phyloP scores from a whole-genome alignment of 2,113 vertebrate species.

The Pionites leucogaster region DNA sequence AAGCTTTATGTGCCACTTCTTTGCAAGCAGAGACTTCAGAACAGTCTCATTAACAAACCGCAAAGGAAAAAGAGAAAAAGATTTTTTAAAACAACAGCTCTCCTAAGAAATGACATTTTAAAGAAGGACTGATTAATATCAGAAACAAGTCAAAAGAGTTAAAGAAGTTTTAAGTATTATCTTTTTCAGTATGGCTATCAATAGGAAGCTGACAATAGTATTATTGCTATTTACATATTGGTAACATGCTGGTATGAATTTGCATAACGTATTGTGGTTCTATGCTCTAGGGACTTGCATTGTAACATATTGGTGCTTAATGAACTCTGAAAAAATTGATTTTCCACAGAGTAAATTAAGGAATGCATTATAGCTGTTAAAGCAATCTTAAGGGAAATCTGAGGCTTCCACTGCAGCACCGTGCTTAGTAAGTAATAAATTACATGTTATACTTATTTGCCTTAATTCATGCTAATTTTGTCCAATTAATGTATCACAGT shows the following conservation, averaged over 20 bases:
- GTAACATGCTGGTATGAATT: constrained; percentile 88
- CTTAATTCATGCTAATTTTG: constrained; percentile 99
- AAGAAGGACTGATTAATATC: background rate
- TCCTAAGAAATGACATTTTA: constrained; percentile 4
- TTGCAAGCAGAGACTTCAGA: constrained; percentile 28
- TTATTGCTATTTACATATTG: constrained; percentile 98
- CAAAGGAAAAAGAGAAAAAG: constrained; percentile 15
- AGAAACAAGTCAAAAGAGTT: constrained; percentile 41
- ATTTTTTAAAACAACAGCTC: background rate
- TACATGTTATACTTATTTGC: constrained; percentile 99
- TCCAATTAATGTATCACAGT: constrained; percentile 99
- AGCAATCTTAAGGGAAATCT: constrained; percentile 99
- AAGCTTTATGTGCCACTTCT: constrained; percentile 1
- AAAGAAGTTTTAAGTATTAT: constrained; percentile 62
- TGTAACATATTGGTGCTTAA: constrained; percentile 99
- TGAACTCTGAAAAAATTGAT: constrained; percentile 99
- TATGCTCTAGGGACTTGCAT: constrained; percentile 93
- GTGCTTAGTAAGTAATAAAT: constrained; percentile 99
- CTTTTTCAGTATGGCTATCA: constrained; percentile 84
- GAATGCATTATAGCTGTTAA: constrained; percentile 99
- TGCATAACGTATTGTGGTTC: constrained; percentile 97
- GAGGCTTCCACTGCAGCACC: constrained; percentile 95
- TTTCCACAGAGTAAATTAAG: constrained; percentile 99
- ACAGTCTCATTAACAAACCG: background rate
- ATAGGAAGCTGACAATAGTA: constrained; percentile 84